Conservation (phyloP, 1,140 invertebrate genomes). For the Latrodectus geometricus region DNA sequence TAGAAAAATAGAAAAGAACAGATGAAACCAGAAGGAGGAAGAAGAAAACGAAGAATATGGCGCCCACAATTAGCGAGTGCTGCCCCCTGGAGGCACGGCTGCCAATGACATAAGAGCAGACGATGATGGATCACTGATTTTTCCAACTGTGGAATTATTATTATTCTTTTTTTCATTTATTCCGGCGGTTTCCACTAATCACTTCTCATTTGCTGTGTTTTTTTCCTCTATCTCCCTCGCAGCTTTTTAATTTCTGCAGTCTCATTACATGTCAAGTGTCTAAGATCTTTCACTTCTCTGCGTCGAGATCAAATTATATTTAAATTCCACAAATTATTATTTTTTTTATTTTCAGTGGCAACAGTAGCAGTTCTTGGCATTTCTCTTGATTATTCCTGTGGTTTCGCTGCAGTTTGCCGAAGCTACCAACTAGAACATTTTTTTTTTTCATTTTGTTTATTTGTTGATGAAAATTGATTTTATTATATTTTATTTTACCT, state of each 20-base stretch:
- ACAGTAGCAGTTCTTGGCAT: background rate
- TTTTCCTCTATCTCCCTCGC: background rate
- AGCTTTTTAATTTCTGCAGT: conserved; percentile 27
- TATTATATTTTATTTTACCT: background rate
- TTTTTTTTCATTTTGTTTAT: background rate
- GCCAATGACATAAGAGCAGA: conserved; percentile 57
- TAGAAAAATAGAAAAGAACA: background rate
- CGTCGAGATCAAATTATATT: conserved; percentile 51
- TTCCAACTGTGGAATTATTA: conserved; percentile 52
- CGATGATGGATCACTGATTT: conserved; percentile 54
- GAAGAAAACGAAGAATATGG: conserved; percentile 24
- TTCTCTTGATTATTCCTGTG: conserved; percentile 3
- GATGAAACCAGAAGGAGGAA: background rate
- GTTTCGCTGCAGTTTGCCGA: background rate
- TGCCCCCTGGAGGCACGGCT: conserved; percentile 46
- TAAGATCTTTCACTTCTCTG: background rate
- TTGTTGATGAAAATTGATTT: background rate
- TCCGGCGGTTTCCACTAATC: conserved; percentile 21
- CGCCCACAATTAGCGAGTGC: conserved; percentile 52
- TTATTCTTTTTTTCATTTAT: conserved; percentile 31
- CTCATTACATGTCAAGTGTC: conserved; percentile 44
- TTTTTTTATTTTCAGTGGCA: background rate
- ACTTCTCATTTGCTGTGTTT: conserved; percentile 31
- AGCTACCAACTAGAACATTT: background rate
- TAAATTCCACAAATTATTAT: conserved; percentile 10